Percentiles rank a stretch among this genome's conserved stretches.
Evolutionary conservation across 1,140 invertebrate genomes (phyloP).

Genomic region (Gonioctena quinquepunctata): DNA sequence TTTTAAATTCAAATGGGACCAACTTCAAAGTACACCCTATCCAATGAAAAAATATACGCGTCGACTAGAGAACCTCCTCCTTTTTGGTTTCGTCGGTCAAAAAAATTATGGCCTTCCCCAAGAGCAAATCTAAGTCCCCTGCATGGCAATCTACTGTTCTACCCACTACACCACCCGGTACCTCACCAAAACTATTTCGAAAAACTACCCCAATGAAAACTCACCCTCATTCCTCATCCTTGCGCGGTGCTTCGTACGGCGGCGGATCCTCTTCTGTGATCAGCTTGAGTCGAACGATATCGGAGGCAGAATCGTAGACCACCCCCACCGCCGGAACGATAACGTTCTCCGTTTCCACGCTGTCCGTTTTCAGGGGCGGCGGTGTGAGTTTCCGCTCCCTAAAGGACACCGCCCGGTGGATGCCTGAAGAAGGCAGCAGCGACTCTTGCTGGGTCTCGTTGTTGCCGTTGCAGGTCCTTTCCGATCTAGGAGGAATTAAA

Average conservation of each 20-base stretch:
- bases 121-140: too few relatives aligned
- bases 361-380: constrained; percentile 50
- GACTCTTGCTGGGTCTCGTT: constrained; percentile 75
- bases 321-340: constrained; percentile 46
- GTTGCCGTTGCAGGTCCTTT: constrained; percentile 72
- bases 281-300: constrained; percentile 49
- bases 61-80: too few relatives aligned
- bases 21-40: too few relatives aligned
- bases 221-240: neutral
- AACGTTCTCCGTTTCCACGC: constrained; percentile 54
- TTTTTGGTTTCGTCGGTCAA: too few relatives aligned
- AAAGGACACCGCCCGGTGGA: constrained; percentile 35
- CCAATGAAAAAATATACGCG: too few relatives aligned
- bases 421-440: constrained; percentile 59
- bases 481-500: too few relatives aligned
- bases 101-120: too few relatives aligned
- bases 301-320: constrained; percentile 48
- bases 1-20: too few relatives aligned
- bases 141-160: too few relatives aligned
- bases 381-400: constrained; percentile 41
- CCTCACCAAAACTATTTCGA: too few relatives aligned
- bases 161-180: too few relatives aligned
- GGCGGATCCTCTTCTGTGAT: constrained; percentile 51
- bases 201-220: neutral
- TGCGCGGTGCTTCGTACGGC: constrained; percentile 20